Evolutionary conservation across 2,113 vertebrate genomes (phyloP).

Genomic region (Strix uralensis): DNA sequence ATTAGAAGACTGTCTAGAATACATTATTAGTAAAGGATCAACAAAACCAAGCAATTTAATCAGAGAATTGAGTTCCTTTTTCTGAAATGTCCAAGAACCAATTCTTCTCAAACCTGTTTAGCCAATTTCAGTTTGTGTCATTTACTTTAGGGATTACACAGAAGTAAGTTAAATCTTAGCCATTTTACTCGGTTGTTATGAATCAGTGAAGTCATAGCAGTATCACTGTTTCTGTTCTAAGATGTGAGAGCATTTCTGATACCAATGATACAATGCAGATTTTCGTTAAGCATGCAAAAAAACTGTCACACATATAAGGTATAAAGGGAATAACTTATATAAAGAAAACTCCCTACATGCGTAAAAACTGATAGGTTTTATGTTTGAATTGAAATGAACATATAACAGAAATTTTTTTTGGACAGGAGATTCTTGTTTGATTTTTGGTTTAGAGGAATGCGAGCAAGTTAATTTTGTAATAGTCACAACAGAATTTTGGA

Average conservation of each 20-base stretch:
- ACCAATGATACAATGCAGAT: neutral
- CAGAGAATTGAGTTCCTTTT: neutral
- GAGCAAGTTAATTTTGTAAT: neutral
- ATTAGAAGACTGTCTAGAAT: neutral
- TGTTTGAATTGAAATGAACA: neutral
- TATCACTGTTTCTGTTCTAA: neutral
- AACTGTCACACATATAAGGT: neutral
- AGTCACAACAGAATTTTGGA: neutral
- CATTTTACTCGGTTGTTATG: neutral
- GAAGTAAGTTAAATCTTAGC: neutral
- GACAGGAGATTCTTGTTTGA: fast-evolving
- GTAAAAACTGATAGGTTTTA: neutral
- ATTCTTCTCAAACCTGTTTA: neutral
- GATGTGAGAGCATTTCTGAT: neutral
- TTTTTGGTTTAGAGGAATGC: neutral
- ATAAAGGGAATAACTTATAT: neutral
- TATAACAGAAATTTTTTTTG: neutral
- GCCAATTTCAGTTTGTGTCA: neutral
- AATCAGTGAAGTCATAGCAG: neutral
- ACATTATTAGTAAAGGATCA: neutral
- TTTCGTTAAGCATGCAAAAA: neutral
- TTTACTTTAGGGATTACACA: neutral
- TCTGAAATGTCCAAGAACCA: neutral
- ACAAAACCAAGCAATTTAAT: neutral
- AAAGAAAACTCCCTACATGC: neutral